Conservation (phyloP, 1,140 invertebrate species). For the Zaprionus davidi region DNA sequence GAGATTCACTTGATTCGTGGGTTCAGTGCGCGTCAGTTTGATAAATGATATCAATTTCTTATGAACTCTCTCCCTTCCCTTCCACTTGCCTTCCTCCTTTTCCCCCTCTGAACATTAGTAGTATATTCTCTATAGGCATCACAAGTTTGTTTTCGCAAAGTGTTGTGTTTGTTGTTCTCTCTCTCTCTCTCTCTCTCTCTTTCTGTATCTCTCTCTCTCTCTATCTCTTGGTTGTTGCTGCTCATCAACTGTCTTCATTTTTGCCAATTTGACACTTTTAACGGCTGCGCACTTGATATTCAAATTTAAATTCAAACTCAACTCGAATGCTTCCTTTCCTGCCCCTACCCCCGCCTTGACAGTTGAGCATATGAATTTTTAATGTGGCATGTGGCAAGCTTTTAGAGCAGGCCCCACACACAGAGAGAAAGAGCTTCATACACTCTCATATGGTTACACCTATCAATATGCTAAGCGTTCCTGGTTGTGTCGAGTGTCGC, state of each 20-base stretch:
- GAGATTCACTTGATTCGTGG: slow-evolving; percentile 32
- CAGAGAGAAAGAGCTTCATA: background rate
- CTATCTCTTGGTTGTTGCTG: slow-evolving; percentile 24
- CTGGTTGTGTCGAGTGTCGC: background rate
- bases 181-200: slow-evolving; percentile 33
- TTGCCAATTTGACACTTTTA: slow-evolving; percentile 82
- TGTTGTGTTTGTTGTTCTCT: slow-evolving; percentile 33
- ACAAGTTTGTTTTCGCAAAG: slow-evolving; percentile 66
- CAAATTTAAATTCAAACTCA: slow-evolving; percentile 39
- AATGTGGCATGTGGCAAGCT: slow-evolving; percentile 68
- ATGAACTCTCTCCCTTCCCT: slow-evolving; percentile 50
- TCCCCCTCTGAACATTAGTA: slow-evolving; percentile 13
- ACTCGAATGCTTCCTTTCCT: slow-evolving; percentile 37
- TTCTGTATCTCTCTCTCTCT: slow-evolving; percentile 30
- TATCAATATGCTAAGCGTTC: slow-evolving; percentile 53
- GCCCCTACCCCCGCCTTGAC: slow-evolving; percentile 39
- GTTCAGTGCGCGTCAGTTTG: slow-evolving; percentile 69
- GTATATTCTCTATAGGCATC: slow-evolving; percentile 54
- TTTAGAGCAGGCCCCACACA: slow-evolving; percentile 20
- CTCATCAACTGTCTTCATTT: slow-evolving; percentile 50
- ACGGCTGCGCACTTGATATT: slow-evolving; percentile 74
- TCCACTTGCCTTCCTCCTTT: too few species aligned
- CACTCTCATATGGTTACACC: slow-evolving; percentile 47
- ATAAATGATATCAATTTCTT: slow-evolving; percentile 83
- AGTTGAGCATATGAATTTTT: slow-evolving; percentile 78